Conservation (phyloP, 2,888 invertebrate genomes). For the Heliothis peltigera region DNA sequence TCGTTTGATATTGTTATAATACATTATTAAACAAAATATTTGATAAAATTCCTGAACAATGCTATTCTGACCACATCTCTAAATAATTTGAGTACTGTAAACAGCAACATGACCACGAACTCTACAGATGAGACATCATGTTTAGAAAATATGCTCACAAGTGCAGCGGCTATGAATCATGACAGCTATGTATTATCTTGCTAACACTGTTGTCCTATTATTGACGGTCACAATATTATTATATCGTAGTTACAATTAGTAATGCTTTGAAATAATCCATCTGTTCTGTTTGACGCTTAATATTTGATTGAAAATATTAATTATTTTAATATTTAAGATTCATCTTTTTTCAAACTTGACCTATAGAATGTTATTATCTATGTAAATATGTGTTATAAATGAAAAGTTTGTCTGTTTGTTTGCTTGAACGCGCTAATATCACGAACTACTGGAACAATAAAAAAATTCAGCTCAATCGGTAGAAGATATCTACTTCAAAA, state of each 20-base stretch:
- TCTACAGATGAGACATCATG: constrained; percentile 9
- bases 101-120: background rate
- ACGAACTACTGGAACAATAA: too few relatives aligned
- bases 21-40: too few relatives aligned
- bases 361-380: too few relatives aligned
- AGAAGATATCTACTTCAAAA: too few relatives aligned
- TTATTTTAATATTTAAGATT: too few relatives aligned
- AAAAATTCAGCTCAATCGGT: too few relatives aligned
- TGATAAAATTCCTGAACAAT: background rate
- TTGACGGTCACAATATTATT: constrained; percentile 35
- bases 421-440: too few relatives aligned
- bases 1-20: too few relatives aligned
- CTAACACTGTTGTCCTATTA: constrained; percentile 18
- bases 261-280: constrained; percentile 32
- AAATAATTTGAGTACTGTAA: background rate
- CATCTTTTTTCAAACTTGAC: too few relatives aligned
- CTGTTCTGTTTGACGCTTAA: constrained; percentile 28
- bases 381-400: too few relatives aligned
- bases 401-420: too few relatives aligned
- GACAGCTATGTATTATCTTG: constrained; percentile 15
- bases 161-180: constrained; percentile 19
- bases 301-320: too few relatives aligned
- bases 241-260: constrained; percentile 21
- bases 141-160: constrained; percentile 10
- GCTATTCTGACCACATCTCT: background rate